Percentiles rank a stretch among this genome's conserved stretches.
Conservation (phyloP, 2,888 invertebrate species). For the Drosophila nr. medialis region DNA sequence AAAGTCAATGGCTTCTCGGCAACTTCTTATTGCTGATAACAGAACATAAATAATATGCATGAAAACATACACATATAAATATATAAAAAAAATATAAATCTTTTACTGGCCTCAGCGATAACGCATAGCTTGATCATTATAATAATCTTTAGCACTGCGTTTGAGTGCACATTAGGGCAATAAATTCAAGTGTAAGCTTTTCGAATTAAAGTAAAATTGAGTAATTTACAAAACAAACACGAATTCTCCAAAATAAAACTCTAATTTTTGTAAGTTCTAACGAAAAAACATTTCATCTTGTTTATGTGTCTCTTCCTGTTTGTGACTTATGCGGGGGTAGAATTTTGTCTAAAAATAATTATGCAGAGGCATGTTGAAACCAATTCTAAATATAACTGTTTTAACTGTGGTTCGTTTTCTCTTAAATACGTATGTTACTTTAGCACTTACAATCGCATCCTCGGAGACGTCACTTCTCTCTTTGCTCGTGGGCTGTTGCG, state of each 20-base stretch:
- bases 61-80: not conserved
- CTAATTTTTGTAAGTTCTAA: not conserved
- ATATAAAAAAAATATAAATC: not conserved
- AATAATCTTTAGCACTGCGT: conserved; percentile 9
- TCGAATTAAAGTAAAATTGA: not conserved
- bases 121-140: conserved; percentile 2
- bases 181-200: not conserved
- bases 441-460: conserved; percentile 57
- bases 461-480: conserved; percentile 51
- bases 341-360: not conserved
- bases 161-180: not conserved
- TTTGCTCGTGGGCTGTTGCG: conserved; percentile 11
- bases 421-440: not conserved
- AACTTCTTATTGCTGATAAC: conserved; percentile 9
- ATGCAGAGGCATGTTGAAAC: not conserved
- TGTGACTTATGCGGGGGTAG: not conserved
- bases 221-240: not conserved
- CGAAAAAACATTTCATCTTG: not conserved
- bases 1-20: conserved; percentile 8
- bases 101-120: conserved; percentile 7
- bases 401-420: not conserved
- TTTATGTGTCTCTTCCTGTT: conserved; percentile 18
- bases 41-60: not conserved
- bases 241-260: not conserved
- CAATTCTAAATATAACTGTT: not conserved